Evolutionary conservation across 2,888 invertebrate species (phyloP).

Genomic region (Keiferia lycopersicella): DNA sequence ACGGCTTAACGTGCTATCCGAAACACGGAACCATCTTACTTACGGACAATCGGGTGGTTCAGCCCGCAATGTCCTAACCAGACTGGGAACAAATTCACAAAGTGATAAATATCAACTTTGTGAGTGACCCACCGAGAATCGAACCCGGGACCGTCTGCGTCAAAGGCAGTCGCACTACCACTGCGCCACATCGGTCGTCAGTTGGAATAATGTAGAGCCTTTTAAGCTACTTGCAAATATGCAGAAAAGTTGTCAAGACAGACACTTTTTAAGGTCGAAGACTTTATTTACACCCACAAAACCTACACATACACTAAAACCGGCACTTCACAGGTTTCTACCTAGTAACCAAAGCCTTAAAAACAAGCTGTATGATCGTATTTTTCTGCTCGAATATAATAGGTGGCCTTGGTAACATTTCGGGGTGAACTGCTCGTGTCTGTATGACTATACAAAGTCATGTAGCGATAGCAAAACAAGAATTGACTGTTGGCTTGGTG

Average conservation of each 20-base stretch:
- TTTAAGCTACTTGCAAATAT: background rate
- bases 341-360: background rate
- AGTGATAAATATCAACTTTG: no score
- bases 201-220: background rate
- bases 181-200: no score
- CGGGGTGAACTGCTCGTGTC: slow-evolving; percentile 64
- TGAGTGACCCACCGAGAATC: no score
- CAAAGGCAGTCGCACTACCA: no score
- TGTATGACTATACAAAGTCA: slow-evolving; percentile 24
- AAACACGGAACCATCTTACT: no score
- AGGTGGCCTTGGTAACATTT: slow-evolving; percentile 67
- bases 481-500: background rate
- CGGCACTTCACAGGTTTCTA: slow-evolving; percentile 4
- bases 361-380: slow-evolving; percentile 17
- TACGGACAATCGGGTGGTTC: no score
- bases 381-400: slow-evolving; percentile 51
- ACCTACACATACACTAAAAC: background rate
- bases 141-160: no score
- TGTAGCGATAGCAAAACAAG: slow-evolving; percentile 25
- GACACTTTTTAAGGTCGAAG: background rate
- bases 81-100: no score
- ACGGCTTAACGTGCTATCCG: no score
- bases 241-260: no score
- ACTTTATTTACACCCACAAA: background rate
- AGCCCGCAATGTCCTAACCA: no score